Evolutionary conservation across 2,113 vertebrate genomes (phyloP).

Genomic region (Condylura cristata): DNA sequence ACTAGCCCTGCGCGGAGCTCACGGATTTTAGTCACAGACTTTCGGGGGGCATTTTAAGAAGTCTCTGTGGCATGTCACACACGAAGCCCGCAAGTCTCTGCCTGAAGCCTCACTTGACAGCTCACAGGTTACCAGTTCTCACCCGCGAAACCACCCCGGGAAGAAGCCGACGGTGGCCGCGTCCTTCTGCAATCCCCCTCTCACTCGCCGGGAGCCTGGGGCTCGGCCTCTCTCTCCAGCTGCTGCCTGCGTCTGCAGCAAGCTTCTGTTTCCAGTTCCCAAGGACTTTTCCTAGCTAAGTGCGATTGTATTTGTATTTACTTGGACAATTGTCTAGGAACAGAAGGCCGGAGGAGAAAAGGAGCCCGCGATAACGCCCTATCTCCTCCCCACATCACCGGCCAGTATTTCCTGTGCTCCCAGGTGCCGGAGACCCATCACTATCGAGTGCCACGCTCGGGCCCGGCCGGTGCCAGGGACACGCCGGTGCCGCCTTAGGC

Average conservation of each 20-base stretch:
- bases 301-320: conserved; percentile 24
- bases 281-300: conserved; percentile 20
- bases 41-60: not conserved
- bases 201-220: not conserved
- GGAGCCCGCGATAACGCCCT: not conserved
- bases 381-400: not conserved
- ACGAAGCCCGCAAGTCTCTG: not conserved
- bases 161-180: not conserved
- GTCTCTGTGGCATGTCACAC: not conserved
- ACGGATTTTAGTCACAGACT: not conserved
- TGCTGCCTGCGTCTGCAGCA: not conserved
- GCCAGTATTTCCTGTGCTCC: not conserved
- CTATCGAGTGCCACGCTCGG: not conserved
- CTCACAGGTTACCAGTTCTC: not conserved
- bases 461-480: not conserved
- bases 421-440: not conserved
- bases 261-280: conserved; percentile 56
- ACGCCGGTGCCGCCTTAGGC: not conserved
- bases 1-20: not conserved
- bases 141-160: not conserved
- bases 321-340: conserved; percentile 24
- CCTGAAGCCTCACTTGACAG: not conserved
- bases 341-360: not conserved
- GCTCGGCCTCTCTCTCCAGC: not conserved
- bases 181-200: not conserved